Evolutionary conservation across 2,888 invertebrate genomes (phyloP), one percentile per base, ranked within the genome.

Genomic region (Pyrgus malvae): DNA sequence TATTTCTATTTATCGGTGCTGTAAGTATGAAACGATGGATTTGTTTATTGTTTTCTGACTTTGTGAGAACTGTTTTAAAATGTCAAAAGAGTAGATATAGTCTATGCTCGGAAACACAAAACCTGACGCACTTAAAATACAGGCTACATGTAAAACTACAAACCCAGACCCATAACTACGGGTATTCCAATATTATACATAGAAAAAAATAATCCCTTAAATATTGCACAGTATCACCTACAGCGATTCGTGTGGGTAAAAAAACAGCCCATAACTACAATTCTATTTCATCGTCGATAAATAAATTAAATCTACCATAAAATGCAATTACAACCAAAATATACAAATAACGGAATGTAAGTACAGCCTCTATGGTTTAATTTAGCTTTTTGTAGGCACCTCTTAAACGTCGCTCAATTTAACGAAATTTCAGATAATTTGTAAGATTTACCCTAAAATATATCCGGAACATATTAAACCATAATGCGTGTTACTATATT

Each of bases 211-310:
- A 21, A 62, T 62, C 37, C 51, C 68, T 70, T 69, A 70, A 60
- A 70, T 75, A 76, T 78, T 77, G 77, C 77, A 78, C 74, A 73
- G 65, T 68, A 67, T 60, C 59, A 64, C 69, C 72, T 73, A 71
- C 70, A 70, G 78, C 78, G 72, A 65, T 74, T 70, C 59, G 75
- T 76, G 75, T 65, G 66, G 69, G 66, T 67, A 68, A 68, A 74
- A 77, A 80, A 83, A 80, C 85, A 86, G 85, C 83, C 83, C 83
- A 78, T 78, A 65, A 74, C 84, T 83, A 83, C 73, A 67, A 74
- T 64, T 72, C 70, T 78, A 72, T 74, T 68, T 63, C n/a, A 29
- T 29, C 29, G 19, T 51, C 21, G 51, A 29, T 51, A 51, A 63
- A 59, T 58, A 72, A 65, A 63, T 55, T 66, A 63, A 59, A 56